Evolutionary conservation across 30 jellyfish, hydroid and myxozoan genomes (phyloP).

Genomic region (Cassiopea andromeda): DNA sequence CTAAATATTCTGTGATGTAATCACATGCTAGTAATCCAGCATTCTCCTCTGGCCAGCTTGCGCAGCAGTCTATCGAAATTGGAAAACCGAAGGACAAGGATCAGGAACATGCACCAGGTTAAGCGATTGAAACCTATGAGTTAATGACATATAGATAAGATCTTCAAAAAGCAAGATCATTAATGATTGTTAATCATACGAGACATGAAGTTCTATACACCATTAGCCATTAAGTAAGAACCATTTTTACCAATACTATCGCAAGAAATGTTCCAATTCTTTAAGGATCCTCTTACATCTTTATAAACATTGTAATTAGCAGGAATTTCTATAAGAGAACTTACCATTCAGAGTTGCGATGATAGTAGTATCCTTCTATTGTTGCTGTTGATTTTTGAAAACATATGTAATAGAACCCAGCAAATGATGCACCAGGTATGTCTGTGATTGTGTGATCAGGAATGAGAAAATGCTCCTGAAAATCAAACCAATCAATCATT

Average conservation of each 20-base stretch:
- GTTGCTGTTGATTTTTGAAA: slow-evolving; percentile 97
- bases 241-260: too few relatives aligned
- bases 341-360: slow-evolving; percentile 95
- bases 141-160: not conserved
- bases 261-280: too few relatives aligned
- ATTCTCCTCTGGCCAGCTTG: not conserved
- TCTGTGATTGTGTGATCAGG: slow-evolving; percentile 98
- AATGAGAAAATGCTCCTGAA: slow-evolving; percentile 88
- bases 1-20: not conserved
- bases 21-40: too few relatives aligned
- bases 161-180: not conserved
- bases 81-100: slow-evolving; percentile 86
- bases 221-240: too few relatives aligned
- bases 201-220: too few relatives aligned
- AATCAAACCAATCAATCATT: not conserved
- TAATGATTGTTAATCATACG: too few relatives aligned
- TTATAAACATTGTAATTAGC: too few relatives aligned
- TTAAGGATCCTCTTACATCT: too few relatives aligned
- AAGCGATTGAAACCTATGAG: slow-evolving; percentile 88
- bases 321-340: slow-evolving; percentile 10
- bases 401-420: slow-evolving; percentile 96
- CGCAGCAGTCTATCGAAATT: slow-evolving; percentile 63
- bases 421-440: slow-evolving; percentile 97
- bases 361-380: slow-evolving; percentile 94
- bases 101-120: slow-evolving; percentile 91